These are phyloP conservation scores for Pherbina coryleti DNA, from an alignment of 2,888 invertebrate genomes.

Conservation along the genomic window DNA sequence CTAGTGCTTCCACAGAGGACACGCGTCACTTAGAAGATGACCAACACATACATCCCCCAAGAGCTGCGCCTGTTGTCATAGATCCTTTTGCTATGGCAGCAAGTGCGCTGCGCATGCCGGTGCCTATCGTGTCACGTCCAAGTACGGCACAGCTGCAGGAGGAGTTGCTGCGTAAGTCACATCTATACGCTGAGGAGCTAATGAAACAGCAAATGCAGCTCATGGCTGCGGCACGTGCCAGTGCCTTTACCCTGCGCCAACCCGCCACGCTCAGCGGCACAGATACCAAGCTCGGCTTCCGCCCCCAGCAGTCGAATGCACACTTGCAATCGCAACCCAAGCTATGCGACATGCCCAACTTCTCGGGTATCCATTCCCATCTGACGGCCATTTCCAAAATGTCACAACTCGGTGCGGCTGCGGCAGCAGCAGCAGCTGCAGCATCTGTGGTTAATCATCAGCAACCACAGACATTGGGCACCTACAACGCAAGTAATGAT, in stretches of 20 bases:
- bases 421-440: constrained; percentile 56
- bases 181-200: constrained; percentile 69
- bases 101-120: constrained; percentile 55
- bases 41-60: neutral
- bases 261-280: constrained; percentile 35
- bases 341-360: constrained; percentile 49
- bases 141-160: constrained; percentile 63
- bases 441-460: constrained; percentile 43
- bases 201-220: constrained; percentile 70
- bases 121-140: constrained; percentile 47
- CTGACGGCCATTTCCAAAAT: constrained; percentile 78
- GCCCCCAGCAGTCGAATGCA: constrained; percentile 45
- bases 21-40: constrained; percentile 26
- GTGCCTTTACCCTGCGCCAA: constrained; percentile 60
- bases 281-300: constrained; percentile 2
- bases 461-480: constrained; percentile 25
- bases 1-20: constrained; percentile 48
- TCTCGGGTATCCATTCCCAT: constrained; percentile 76
- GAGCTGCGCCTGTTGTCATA: constrained; percentile 33
- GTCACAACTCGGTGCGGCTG: constrained; percentile 66
- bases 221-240: constrained; percentile 68
- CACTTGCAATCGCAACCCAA: constrained; percentile 13
- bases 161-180: constrained; percentile 68
- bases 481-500: constrained; percentile 46
- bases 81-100: constrained; percentile 55